A percentile compares a stretch with the other conserved stretches of the same genome.
Conservation (phyloP, 2,797 vertebrate genomes). For the Enteromius anoplus region DNA sequence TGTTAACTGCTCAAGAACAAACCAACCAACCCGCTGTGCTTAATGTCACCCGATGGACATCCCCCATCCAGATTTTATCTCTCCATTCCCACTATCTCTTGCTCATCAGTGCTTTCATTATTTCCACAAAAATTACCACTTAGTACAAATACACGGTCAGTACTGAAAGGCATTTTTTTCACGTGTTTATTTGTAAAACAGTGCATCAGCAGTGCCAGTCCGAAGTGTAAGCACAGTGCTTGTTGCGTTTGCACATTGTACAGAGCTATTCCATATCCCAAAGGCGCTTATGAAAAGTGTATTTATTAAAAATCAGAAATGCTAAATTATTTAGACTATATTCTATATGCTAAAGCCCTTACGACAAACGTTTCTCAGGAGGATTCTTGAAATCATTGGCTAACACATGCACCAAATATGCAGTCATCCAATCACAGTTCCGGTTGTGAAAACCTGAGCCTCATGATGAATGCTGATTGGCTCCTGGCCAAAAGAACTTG, state of each 20-base stretch:
- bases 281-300: slow-evolving; percentile 48
- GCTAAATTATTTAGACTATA: slow-evolving; percentile 52
- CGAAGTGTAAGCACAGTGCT: slow-evolving; percentile 49
- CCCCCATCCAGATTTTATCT: slow-evolving; percentile 24
- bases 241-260: slow-evolving; percentile 54
- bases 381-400: slow-evolving; percentile 37
- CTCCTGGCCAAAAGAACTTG: slow-evolving; percentile 25
- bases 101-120: slow-evolving; percentile 38
- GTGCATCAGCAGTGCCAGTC: slow-evolving; percentile 50
- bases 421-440: slow-evolving; percentile 39
- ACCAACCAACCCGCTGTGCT: slow-evolving; percentile 44
- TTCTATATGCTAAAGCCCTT: slow-evolving; percentile 45
- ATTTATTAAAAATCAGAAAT: slow-evolving; percentile 49
- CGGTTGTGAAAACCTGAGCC: neutral
- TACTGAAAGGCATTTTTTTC: slow-evolving; percentile 27
- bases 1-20: neutral
- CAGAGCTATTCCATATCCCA: slow-evolving; percentile 50
- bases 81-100: slow-evolving; percentile 26
- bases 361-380: slow-evolving; percentile 38
- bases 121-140: slow-evolving; percentile 6
- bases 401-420: slow-evolving; percentile 37
- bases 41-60: slow-evolving; percentile 37
- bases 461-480: slow-evolving; percentile 43
- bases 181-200: slow-evolving; percentile 46
- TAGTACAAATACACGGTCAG: slow-evolving; percentile 10